Base-by-base conservation (phyloP, 2,113 vertebrate genomes). In the Lota lota region DNA sequence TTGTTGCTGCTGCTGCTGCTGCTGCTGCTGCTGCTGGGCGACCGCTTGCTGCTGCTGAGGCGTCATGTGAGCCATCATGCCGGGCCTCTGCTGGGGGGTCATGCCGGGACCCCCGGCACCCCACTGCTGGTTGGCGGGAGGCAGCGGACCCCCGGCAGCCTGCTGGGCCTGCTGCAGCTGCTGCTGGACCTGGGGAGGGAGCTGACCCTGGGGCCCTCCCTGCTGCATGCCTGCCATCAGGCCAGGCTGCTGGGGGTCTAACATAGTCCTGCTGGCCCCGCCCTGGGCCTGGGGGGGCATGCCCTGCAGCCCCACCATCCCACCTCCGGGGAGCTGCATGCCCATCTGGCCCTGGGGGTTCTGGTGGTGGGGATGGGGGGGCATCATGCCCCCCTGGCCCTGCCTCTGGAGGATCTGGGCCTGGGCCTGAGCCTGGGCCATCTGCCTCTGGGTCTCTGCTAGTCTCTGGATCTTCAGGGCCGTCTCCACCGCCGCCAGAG, bases 381-480 rank as follows among this genome's bases (percentile, higher is more conserved):
- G 78, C 53, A 93, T 92, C 84, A 98, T 95, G 28, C 84, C 85
- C 0, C 83, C 87, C 40, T 83, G 90, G 36, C 84, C 83, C 57
- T 94, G 94, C 78, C 95, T 93, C 85, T 96, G 95, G 77, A 94
- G 92, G 71, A 93, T 92, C 64, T 95, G 93, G 58, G 92, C 93
- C 22, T 88, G 85, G n/a, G 74, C 80, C 57, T 85, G 89, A 19
- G 70, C 77, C 1, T 97, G 95, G 21, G 94, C 95, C 95, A 97
- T 96, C 88, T 98, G 95, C 80, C 97, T 91, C 83, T 99, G 97
- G 4, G 93, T 94, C 84, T 99, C 96, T 0, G 97, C 97, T 0
- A 96, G 92, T 36, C 95, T 92, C 83, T 99, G 97, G 79, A 99
- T 99, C 87, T 98, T 96, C 87, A 98, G 93, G 16, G 97, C 97